phyloP scores from a whole-genome alignment of 1,140 invertebrate genomes.

The Drosophila lacertosa region DNA sequence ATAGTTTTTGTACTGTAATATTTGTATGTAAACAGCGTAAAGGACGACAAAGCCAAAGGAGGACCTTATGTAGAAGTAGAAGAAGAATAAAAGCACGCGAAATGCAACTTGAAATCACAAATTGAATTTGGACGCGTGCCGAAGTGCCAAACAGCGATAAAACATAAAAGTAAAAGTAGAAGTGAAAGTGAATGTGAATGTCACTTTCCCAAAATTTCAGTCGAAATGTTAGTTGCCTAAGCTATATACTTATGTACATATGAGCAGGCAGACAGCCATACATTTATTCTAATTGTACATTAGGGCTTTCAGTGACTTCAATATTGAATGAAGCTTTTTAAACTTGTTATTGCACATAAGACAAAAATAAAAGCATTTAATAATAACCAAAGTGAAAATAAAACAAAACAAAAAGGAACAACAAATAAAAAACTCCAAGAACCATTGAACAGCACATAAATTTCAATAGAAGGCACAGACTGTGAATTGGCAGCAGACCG shows the following conservation, averaged over 20 bases:
- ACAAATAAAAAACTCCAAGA: background rate
- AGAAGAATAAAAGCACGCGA: too few species aligned
- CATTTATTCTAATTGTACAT: background rate
- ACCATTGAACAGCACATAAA: conserved; percentile 48
- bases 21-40: too few species aligned
- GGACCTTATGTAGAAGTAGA: too few species aligned
- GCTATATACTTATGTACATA: conserved; percentile 4
- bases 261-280: conserved; percentile 2
- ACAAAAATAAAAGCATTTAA: background rate
- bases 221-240: background rate
- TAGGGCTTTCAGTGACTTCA: conserved; percentile 21
- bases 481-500: conserved; percentile 3
- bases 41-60: too few species aligned
- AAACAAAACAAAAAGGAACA: conserved; percentile 30
- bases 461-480: conserved; percentile 43
- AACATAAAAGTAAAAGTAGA: conserved; percentile 17
- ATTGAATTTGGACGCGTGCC: conserved; percentile 42
- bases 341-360: conserved; percentile 3
- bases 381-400: background rate
- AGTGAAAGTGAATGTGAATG: too few species aligned
- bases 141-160: conserved; percentile 32
- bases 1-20: background rate
- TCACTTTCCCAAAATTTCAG: background rate
- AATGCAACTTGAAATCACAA: conserved; percentile 22
- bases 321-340: conserved; percentile 17